Conservation (phyloP, 2,113 vertebrate genomes). For the Lonchura striata region DNA sequence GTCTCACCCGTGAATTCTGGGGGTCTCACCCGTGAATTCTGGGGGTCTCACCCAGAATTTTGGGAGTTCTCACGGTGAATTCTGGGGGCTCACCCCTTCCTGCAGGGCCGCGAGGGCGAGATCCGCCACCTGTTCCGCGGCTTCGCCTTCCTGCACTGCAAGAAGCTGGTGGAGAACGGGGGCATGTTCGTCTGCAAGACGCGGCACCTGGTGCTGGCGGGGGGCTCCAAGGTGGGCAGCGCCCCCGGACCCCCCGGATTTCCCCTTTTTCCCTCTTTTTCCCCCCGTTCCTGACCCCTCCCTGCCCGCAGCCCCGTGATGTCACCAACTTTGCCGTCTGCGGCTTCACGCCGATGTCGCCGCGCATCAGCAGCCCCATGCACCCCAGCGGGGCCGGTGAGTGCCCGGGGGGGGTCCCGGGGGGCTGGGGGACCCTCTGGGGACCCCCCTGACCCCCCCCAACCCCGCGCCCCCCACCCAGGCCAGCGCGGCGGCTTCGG, state of each 20-base stretch:
- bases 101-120: conserved; percentile 87
- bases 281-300: not conserved
- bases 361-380: conserved; percentile 93
- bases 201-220: conserved; percentile 87
- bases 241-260: not conserved
- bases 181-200: conserved; percentile 97
- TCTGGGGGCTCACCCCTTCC: too few relatives aligned
- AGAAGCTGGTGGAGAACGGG: conserved; percentile 94
- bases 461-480: not conserved
- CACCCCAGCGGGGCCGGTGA: conserved; percentile 84
- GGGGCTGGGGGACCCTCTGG: not conserved
- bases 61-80: too few relatives aligned
- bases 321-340: conserved; percentile 92
- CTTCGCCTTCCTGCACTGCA: conserved; percentile 94
- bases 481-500: conserved; percentile 80
- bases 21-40: too few relatives aligned
- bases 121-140: conserved; percentile 90
- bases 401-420: fast-evolving
- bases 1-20: too few relatives aligned
- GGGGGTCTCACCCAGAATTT: too few relatives aligned
- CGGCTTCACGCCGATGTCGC: conserved; percentile 91
- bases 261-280: fast-evolving
- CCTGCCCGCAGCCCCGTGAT: conserved; percentile 81
- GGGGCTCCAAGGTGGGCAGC: conserved; percentile 86
- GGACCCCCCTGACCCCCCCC: not conserved